A percentile compares a stretch with the other conserved stretches of the same genome.
These are phyloP conservation scores for Nannoperca australis DNA, from an alignment of 2,797 vertebrate genomes.

Conservation along the genomic window DNA sequence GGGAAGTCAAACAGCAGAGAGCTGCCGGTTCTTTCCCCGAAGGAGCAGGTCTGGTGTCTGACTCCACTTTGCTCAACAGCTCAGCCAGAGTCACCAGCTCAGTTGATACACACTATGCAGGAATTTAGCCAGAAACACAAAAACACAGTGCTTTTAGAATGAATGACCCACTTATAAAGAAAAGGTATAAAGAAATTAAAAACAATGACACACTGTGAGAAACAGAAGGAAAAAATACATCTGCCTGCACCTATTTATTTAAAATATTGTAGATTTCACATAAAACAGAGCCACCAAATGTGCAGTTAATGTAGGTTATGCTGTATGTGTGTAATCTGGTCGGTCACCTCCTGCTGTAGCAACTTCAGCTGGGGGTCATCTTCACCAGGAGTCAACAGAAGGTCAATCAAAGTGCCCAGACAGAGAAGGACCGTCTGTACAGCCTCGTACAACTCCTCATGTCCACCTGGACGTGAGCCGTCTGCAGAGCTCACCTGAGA, in stretches of 20 bases:
- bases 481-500: conserved; percentile 48
- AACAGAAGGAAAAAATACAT: background rate
- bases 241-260: background rate
- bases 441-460: conserved; percentile 82
- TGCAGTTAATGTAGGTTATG: no score
- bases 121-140: background rate
- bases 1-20: conserved; percentile 80
- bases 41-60: conserved; percentile 61
- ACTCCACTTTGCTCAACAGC: conserved; percentile 81
- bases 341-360: conserved; percentile 83
- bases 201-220: background rate
- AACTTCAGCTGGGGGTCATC: conserved; percentile 80
- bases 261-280: background rate
- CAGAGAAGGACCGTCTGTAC: conserved; percentile 80
- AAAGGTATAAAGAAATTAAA: background rate
- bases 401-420: conserved; percentile 81
- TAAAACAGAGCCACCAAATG: no score
- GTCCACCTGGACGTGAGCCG: conserved; percentile 59
- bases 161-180: background rate
- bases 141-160: conserved; percentile 1
- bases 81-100: conserved; percentile 85
- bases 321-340: background rate
- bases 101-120: conserved; percentile 83
- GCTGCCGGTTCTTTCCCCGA: conserved; percentile 68
- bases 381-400: conserved; percentile 69